Conservation (phyloP, 2,888 invertebrate species). For the Neoscelio sp. region DNA sequence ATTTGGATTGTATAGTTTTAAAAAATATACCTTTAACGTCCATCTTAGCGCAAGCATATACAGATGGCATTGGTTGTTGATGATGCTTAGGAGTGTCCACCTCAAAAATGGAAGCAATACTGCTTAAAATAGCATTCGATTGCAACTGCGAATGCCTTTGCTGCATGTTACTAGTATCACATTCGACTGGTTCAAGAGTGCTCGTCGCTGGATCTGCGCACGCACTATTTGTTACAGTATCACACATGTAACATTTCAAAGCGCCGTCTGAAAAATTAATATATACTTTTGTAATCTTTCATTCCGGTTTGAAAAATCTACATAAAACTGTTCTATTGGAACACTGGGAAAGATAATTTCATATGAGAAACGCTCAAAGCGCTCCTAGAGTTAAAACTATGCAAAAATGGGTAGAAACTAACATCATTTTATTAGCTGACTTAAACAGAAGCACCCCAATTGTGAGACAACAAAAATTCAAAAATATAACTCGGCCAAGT, state of each 20-base stretch:
- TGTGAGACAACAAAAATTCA: too few species aligned
- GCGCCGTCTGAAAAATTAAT: constrained; percentile 71
- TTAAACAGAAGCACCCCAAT: too few species aligned
- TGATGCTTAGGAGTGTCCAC: constrained; percentile 69
- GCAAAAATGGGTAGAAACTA: too few species aligned
- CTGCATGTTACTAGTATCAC: constrained; percentile 67
- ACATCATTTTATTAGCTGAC: too few species aligned
- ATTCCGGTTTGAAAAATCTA: too few species aligned
- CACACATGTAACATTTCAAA: constrained; percentile 77
- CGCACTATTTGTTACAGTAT: constrained; percentile 63
- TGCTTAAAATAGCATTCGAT: constrained; percentile 51
- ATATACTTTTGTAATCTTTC: too few species aligned
- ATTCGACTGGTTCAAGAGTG: constrained; percentile 70
- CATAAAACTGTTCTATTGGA: too few species aligned
- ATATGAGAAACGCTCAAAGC: too few species aligned
- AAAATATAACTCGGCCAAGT: too few species aligned
- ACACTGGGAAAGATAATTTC: too few species aligned
- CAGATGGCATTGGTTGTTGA: constrained; percentile 41
- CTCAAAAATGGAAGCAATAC: constrained; percentile 71
- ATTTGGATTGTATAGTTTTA: too few species aligned
- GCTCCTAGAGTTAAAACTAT: too few species aligned
- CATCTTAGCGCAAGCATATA: constrained; percentile 75
- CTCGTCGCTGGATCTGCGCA: constrained; percentile 69
- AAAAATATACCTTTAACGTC: constrained; percentile 70
- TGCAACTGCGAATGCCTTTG: constrained; percentile 64